Conservation (phyloP, 1,140 invertebrate species). For the Sinonovacula constricta region DNA sequence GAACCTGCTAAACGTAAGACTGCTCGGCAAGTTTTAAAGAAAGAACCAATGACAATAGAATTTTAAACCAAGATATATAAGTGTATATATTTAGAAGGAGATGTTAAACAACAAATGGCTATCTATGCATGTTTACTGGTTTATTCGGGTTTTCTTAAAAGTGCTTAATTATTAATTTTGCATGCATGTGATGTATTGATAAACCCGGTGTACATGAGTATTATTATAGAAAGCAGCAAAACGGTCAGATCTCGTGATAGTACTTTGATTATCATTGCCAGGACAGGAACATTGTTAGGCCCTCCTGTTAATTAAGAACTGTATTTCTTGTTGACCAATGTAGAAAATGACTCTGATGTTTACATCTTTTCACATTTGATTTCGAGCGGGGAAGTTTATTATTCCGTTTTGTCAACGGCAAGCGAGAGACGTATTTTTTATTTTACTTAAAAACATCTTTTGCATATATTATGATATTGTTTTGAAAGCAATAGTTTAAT, state of each 20-base stretch:
- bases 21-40: not conserved
- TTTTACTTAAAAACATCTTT: too few species aligned
- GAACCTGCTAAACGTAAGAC: not conserved
- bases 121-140: not conserved
- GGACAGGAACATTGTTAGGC: not conserved
- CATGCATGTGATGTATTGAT: not conserved
- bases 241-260: not conserved
- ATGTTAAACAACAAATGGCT: not conserved
- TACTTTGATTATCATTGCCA: not conserved
- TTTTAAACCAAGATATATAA: not conserved
- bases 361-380: not conserved
- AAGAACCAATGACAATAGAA: not conserved
- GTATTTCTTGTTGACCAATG: not conserved
- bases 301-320: not conserved
- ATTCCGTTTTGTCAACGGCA: too few species aligned
- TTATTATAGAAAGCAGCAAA: not conserved
- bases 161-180: not conserved
- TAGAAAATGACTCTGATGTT: slow-evolving; percentile 1
- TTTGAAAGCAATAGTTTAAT: too few species aligned
- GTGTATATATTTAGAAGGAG: slow-evolving; percentile 1
- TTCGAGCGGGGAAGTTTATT: too few species aligned
- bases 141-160: not conserved
- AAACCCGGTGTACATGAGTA: not conserved
- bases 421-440: too few species aligned
- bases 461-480: too few species aligned